phyloP scores from a whole-genome alignment of 1,140 invertebrate genomes.

The Papilio aristodemus region DNA sequence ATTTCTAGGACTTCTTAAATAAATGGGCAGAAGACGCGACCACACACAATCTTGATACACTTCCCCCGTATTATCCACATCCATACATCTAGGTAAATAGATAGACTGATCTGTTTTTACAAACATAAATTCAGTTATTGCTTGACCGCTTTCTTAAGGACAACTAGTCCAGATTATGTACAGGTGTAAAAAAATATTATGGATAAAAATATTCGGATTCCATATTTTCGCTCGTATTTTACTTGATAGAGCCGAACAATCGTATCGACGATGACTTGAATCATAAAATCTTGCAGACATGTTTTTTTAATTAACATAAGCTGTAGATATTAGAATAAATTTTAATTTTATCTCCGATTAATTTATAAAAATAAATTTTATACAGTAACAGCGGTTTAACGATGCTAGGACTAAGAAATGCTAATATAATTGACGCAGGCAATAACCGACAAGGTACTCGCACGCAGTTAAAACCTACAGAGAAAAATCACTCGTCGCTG shows the following conservation, averaged over 20 bases:
- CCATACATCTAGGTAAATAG: too few relatives aligned
- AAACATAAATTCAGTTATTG: too few relatives aligned
- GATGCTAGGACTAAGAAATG: not conserved
- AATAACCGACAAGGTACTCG: not conserved
- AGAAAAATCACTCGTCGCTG: too few relatives aligned
- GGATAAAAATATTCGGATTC: not conserved
- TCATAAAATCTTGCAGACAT: not conserved
- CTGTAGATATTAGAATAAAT: not conserved
- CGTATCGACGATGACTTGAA: not conserved
- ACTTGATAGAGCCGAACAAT: not conserved
- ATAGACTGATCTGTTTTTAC: too few relatives aligned
- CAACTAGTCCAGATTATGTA: too few relatives aligned
- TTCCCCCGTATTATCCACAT: too few relatives aligned
- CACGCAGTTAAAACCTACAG: not conserved
- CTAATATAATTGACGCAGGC: not conserved
- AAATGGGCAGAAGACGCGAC: too few relatives aligned
- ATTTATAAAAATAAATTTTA: constrained; percentile 14
- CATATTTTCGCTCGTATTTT: not conserved
- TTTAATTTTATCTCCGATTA: constrained; percentile 1
- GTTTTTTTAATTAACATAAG: constrained; percentile 13
- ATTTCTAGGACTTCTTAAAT: too few relatives aligned
- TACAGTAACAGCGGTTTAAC: not conserved
- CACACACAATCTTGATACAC: too few relatives aligned
- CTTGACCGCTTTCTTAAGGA: too few relatives aligned
- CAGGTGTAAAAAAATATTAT: too few relatives aligned